phyloP scores from a whole-genome alignment of 2,113 vertebrate genomes.

The Engystomops pustulosus region DNA sequence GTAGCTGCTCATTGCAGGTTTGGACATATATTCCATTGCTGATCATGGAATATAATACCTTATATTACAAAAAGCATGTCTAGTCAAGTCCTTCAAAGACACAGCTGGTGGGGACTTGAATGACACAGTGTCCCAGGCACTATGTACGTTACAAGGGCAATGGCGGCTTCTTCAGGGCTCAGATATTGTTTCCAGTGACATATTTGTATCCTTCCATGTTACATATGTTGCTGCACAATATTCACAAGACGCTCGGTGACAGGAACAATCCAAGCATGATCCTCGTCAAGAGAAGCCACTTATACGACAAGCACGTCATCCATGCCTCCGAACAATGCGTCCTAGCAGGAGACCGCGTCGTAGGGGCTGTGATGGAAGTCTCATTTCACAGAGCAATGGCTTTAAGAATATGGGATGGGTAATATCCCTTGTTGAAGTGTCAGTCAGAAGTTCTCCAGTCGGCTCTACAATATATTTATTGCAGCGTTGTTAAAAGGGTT shows the following conservation, averaged over 20 bases:
- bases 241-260: not conserved
- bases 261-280: not conserved
- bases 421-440: not conserved
- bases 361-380: not conserved
- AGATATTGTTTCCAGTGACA: not conserved
- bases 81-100: too few relatives aligned
- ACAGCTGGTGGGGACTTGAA: not conserved
- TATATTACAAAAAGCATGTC: too few relatives aligned
- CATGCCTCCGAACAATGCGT: not conserved
- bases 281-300: not conserved
- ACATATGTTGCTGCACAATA: slow-evolving; percentile 1
- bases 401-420: not conserved
- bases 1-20: too few relatives aligned
- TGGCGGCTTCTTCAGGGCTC: not conserved
- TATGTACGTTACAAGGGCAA: not conserved
- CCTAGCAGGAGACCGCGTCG: not conserved
- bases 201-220: not conserved
- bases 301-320: not conserved
- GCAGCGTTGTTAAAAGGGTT: not conserved
- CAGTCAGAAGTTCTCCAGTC: not conserved
- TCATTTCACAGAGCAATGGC: slow-evolving; percentile 13
- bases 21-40: too few relatives aligned
- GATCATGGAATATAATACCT: too few relatives aligned
- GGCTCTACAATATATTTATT: not conserved
- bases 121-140: too few relatives aligned